These are phyloP conservation scores for Mythimna ferrago DNA, from an alignment of 2,888 invertebrate species.

Conservation along the genomic window DNA sequence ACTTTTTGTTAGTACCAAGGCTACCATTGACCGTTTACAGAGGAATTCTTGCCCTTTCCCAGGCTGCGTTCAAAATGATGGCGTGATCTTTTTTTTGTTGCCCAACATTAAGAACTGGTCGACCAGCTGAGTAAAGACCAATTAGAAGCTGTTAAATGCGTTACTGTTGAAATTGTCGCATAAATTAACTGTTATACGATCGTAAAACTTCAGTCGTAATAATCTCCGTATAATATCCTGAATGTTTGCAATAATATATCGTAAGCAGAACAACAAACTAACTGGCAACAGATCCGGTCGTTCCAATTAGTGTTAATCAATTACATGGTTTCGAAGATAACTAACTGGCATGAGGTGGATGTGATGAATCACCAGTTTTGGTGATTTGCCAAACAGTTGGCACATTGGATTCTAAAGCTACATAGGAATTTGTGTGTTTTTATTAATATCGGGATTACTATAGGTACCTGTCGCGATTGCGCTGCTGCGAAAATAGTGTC, in stretches of 20 bases:
- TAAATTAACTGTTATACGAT: constrained; percentile 50
- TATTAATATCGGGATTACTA: constrained; percentile 67
- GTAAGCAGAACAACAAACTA: constrained; percentile 62
- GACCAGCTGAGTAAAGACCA: constrained; percentile 35
- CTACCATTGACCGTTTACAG: constrained; percentile 60
- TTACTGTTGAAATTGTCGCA: constrained; percentile 43
- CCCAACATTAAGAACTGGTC: not conserved
- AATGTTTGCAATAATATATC: constrained; percentile 44
- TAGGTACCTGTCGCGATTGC: constrained; percentile 55
- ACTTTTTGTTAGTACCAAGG: constrained; percentile 69
- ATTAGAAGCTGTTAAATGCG: constrained; percentile 49
- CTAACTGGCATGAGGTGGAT: constrained; percentile 65
- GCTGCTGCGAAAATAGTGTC: constrained; percentile 60
- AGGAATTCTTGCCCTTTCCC: constrained; percentile 64
- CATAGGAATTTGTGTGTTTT: constrained; percentile 70
- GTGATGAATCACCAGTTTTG: constrained; percentile 74
- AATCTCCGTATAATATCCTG: constrained; percentile 34
- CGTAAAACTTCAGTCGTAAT: constrained; percentile 43
- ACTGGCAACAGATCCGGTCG: constrained; percentile 68
- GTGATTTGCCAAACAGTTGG: constrained; percentile 76
- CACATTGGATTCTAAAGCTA: constrained; percentile 67
- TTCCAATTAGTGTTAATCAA: constrained; percentile 80
- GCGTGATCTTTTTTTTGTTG: not conserved
- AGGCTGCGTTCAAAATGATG: constrained; percentile 42
- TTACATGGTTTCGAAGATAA: constrained; percentile 71